A percentile compares a stretch with the other conserved stretches of the same genome.
Evolutionary conservation across 2,888 invertebrate species (phyloP).

Genomic region (Andrena trimmerana): DNA sequence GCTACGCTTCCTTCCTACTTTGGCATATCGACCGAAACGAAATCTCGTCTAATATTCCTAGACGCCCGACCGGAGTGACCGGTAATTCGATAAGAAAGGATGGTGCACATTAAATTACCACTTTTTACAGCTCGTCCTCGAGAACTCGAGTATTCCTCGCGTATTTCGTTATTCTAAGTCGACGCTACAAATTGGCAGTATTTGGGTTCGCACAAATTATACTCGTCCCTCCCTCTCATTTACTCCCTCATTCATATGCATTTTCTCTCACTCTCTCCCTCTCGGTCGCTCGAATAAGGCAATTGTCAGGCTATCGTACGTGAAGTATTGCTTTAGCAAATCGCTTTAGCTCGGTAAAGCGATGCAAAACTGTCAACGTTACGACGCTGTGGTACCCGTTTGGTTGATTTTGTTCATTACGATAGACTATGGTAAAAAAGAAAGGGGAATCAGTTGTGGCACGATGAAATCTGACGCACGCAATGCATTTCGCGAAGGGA

Average conservation of each 20-base stretch:
- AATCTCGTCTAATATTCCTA: constrained; percentile 34
- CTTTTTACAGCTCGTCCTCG: constrained; percentile 29
- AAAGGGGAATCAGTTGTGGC: constrained; percentile 20
- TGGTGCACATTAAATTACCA: constrained; percentile 30
- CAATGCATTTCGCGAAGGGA: constrained; percentile 19
- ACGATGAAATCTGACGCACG: constrained; percentile 30
- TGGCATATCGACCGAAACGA: constrained; percentile 53
- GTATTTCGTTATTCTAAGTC: constrained; percentile 40
- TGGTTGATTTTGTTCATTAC: constrained; percentile 19
- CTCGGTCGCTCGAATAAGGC: constrained; percentile 47
- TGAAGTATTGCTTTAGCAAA: constrained; percentile 79
- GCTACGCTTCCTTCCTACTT: constrained; percentile 58
- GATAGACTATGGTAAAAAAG: constrained; percentile 8
- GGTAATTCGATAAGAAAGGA: constrained; percentile 16
- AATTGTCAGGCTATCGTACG: constrained; percentile 60
- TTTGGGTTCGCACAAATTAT: constrained; percentile 58
- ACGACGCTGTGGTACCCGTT: constrained; percentile 60
- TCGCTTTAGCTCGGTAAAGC: constrained; percentile 82
- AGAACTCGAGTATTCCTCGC: constrained; percentile 28
- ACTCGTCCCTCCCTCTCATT: constrained; percentile 18
- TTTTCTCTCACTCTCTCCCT: constrained; percentile 5
- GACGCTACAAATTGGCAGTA: constrained; percentile 63
- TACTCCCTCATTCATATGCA: not conserved
- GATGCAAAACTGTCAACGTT: constrained; percentile 79
- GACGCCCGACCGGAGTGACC: constrained; percentile 5